Evolutionary conservation across 2,797 vertebrate species (phyloP).

Genomic region (Diplodus puntazzo): DNA sequence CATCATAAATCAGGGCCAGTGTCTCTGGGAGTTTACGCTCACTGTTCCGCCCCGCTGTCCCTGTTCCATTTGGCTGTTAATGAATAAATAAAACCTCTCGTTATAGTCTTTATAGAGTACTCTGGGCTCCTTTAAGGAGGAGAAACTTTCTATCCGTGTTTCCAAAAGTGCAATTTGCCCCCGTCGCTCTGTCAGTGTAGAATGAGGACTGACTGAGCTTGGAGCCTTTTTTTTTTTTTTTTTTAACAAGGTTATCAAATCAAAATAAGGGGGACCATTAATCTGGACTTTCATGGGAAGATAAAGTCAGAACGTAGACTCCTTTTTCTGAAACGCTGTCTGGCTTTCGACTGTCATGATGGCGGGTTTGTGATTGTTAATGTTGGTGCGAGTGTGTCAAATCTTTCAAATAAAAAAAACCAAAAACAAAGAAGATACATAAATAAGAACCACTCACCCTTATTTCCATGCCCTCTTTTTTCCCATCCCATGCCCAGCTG

Average conservation of each 20-base stretch:
- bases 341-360: background rate
- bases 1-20: constrained; percentile 74
- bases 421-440: background rate
- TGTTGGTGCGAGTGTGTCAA: constrained; percentile 15
- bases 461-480: constrained; percentile 95
- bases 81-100: constrained; percentile 82
- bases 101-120: constrained; percentile 73
- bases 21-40: constrained; percentile 75
- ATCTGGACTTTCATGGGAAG: constrained; percentile 44
- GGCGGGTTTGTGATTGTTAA: constrained; percentile 20
- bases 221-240: constrained; percentile 47
- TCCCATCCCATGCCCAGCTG: constrained; percentile 99
- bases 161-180: constrained; percentile 62
- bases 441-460: constrained; percentile 88
- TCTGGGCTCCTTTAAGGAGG: constrained; percentile 60
- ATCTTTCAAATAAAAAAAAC: background rate
- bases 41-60: constrained; percentile 67
- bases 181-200: constrained; percentile 43
- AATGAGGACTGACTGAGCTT: constrained; percentile 49
- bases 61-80: constrained; percentile 80
- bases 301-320: constrained; percentile 3
- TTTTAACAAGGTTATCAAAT: constrained; percentile 55
- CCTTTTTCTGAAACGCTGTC: constrained; percentile 10
- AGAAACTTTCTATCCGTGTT: constrained; percentile 71
- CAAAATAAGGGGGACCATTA: constrained; percentile 49